These are phyloP conservation scores for Heliconius sara DNA, from an alignment of 2,888 invertebrate species.

Conservation along the genomic window DNA sequence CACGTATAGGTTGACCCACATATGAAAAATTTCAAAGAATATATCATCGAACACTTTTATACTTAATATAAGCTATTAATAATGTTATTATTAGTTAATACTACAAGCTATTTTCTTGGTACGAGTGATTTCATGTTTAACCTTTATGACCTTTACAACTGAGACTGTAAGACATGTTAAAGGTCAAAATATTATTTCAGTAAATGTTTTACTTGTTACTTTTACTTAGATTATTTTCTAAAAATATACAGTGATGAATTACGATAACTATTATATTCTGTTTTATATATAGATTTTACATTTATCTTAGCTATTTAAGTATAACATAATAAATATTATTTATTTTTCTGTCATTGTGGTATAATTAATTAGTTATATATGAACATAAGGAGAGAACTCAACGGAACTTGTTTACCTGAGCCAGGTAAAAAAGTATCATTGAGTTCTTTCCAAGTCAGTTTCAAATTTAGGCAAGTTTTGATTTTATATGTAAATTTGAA, in stretches of 20 bases:
- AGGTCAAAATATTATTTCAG: constrained; percentile 19
- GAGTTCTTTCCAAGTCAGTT: too few relatives aligned
- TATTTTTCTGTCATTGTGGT: background rate
- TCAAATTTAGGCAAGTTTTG: too few relatives aligned
- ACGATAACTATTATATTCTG: too few relatives aligned
- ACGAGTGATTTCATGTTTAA: constrained; percentile 25
- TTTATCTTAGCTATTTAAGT: background rate
- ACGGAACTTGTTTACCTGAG: too few relatives aligned
- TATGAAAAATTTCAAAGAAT: background rate
- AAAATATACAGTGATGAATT: background rate
- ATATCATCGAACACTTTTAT: too few relatives aligned
- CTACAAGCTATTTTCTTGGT: background rate
- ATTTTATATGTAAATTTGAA: too few relatives aligned
- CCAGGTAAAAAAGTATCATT: too few relatives aligned
- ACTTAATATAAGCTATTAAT: too few relatives aligned
- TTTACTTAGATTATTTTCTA: background rate
- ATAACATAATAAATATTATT: too few relatives aligned
- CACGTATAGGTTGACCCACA: background rate
- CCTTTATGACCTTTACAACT: constrained; percentile 16
- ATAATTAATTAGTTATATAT: background rate
- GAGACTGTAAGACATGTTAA: constrained; percentile 17
- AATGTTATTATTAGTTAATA: background rate
- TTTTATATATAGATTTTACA: background rate
- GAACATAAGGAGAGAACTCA: too few relatives aligned
- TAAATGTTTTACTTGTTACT: constrained; percentile 5